A percentile compares a stretch with the other conserved stretches of the same genome.
phyloP scores from a whole-genome alignment of 2,888 invertebrate species.

The Portevinia maculata region DNA sequence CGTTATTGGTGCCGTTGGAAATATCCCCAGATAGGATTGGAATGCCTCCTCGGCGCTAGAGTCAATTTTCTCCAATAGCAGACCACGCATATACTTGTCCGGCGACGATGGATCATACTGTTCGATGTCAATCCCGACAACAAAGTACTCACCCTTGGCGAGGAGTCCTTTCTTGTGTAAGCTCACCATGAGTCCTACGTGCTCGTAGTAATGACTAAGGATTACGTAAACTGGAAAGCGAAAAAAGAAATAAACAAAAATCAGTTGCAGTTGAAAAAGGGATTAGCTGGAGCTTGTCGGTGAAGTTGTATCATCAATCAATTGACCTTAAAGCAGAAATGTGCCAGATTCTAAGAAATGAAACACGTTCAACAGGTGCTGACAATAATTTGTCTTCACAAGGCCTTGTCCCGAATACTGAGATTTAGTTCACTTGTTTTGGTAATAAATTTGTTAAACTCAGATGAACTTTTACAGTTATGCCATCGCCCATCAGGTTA shows the following conservation, averaged over 20 bases:
- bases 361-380: not conserved
- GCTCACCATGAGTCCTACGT: conserved; percentile 94
- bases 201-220: conserved; percentile 94
- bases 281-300: not conserved
- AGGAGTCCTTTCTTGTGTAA: conserved; percentile 92
- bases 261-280: not conserved
- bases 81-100: conserved; percentile 90
- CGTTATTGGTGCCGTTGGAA: conserved; percentile 89
- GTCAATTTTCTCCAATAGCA: conserved; percentile 85
- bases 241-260: conserved; percentile 1
- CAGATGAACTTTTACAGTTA: conserved; percentile 5
- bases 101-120: conserved; percentile 92
- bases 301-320: conserved; percentile 22
- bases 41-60: conserved; percentile 88
- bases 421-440: conserved; percentile 13
- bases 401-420: not conserved
- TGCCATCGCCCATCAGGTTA: conserved; percentile 31
- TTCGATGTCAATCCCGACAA: conserved; percentile 94
- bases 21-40: conserved; percentile 91
- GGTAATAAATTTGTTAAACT: conserved; percentile 26
- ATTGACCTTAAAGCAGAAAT: not conserved
- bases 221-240: conserved; percentile 91
- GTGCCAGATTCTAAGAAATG: not conserved
- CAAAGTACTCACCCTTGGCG: conserved; percentile 95
- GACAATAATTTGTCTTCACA: not conserved